Evolutionary conservation across 2,888 invertebrate species (phyloP).

Genomic region (Harpalus rubripes): DNA sequence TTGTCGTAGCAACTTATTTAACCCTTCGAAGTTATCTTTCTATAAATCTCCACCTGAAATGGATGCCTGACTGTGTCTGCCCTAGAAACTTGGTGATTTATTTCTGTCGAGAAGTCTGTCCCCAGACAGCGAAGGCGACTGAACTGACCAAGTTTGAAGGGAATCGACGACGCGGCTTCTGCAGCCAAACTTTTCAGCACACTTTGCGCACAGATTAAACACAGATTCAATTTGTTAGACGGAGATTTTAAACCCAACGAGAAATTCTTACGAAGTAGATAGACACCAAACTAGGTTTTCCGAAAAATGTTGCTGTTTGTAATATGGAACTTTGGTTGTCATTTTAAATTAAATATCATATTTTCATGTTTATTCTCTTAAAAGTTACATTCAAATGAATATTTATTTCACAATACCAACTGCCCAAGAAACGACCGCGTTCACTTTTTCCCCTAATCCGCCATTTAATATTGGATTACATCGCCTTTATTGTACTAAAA

Average conservation of each 20-base stretch:
- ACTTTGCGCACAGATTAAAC: constrained; percentile 46
- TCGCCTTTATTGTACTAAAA: too few relatives aligned
- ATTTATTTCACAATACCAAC: too few relatives aligned
- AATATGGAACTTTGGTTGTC: too few relatives aligned
- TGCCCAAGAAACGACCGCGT: too few relatives aligned
- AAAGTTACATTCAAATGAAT: too few relatives aligned
- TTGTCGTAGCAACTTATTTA: too few relatives aligned
- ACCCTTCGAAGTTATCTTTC: neutral
- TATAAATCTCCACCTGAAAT: neutral
- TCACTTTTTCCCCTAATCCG: too few relatives aligned
- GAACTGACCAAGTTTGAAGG: constrained; percentile 37
- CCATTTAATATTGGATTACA: too few relatives aligned
- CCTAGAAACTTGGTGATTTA: constrained; percentile 48
- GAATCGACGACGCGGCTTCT: constrained; percentile 15
- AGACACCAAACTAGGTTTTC: too few relatives aligned
- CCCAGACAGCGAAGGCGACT: neutral
- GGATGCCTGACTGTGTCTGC: neutral
- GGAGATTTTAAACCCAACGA: neutral
- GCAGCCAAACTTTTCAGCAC: constrained; percentile 37
- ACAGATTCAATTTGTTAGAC: constrained; percentile 29
- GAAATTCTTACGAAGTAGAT: neutral
- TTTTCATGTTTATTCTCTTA: too few relatives aligned
- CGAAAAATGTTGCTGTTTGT: neutral
- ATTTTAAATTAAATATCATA: too few relatives aligned
- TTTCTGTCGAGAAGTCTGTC: constrained; percentile 34